These are phyloP conservation scores for Epistrophe grossulariae DNA, from an alignment of 2,888 invertebrate species.

Conservation along the genomic window DNA sequence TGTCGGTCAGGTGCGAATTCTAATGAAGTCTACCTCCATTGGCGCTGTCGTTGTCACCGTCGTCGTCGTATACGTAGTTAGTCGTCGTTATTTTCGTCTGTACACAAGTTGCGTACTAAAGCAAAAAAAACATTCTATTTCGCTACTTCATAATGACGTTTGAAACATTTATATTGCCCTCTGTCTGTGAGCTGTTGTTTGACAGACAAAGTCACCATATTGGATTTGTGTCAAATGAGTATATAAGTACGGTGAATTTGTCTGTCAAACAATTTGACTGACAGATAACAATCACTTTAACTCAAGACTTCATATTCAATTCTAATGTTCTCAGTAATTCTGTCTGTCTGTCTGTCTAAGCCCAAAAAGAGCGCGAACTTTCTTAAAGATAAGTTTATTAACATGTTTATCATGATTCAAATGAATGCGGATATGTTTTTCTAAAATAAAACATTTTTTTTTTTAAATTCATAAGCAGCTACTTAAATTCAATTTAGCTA, in stretches of 20 bases:
- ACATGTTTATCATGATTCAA: slow-evolving; percentile 43
- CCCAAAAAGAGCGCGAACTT: neutral
- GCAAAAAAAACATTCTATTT: slow-evolving; percentile 1
- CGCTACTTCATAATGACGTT: neutral
- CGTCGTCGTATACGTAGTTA: neutral
- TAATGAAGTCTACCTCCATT: slow-evolving; percentile 50
- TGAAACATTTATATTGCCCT: neutral
- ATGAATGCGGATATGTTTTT: slow-evolving; percentile 47
- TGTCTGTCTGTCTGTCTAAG: no score
- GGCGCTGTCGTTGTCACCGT: slow-evolving; percentile 21
- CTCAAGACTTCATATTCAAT: slow-evolving; percentile 2
- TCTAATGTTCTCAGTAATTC: neutral
- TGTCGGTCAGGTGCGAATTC: slow-evolving; percentile 53
- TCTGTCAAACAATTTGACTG: slow-evolving; percentile 1
- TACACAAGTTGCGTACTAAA: slow-evolving; percentile 30
- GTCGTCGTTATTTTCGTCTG: no score
- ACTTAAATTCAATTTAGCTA: slow-evolving; percentile 9
- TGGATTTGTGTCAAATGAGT: neutral
- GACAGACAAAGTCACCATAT: neutral
- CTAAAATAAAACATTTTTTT: neutral
- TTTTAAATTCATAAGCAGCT: neutral
- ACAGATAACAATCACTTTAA: slow-evolving; percentile 18
- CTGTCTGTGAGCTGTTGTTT: no score
- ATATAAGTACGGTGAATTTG: neutral
- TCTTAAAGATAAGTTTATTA: slow-evolving; percentile 2